phyloP scores from a whole-genome alignment of 2,113 vertebrate species.

The Falcunculus frontatus region DNA sequence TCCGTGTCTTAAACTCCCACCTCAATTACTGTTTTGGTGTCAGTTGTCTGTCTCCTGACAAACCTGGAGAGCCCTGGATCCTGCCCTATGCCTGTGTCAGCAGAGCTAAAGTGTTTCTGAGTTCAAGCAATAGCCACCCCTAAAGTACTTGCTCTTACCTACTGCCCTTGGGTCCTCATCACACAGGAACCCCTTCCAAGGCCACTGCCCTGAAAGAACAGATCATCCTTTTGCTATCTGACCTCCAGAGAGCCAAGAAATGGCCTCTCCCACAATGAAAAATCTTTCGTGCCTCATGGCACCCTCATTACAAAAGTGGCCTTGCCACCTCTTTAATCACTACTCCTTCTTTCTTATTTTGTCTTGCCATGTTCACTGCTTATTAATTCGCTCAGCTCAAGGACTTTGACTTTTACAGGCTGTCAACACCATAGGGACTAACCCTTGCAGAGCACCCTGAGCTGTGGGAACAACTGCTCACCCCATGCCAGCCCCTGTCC shows the following conservation, averaged over 20 bases:
- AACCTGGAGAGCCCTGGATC: not conserved
- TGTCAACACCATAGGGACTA: not conserved
- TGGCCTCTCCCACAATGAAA: not conserved
- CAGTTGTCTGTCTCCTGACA: not conserved
- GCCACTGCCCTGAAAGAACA: not conserved
- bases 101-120: not conserved
- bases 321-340: not conserved
- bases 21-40: not conserved
- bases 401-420: not conserved
- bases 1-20: not conserved
- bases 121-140: not conserved
- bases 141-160: not conserved
- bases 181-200: not conserved
- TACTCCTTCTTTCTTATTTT: not conserved
- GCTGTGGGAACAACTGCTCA: accelerated
- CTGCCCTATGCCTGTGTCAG: not conserved
- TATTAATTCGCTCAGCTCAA: not conserved
- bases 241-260: not conserved
- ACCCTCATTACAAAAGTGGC: not conserved
- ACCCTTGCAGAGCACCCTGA: accelerated
- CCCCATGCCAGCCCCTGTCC: accelerated
- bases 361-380: not conserved
- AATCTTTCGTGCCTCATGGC: not conserved
- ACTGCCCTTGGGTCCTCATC: not conserved
- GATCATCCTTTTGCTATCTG: not conserved